Evolutionary conservation across 1,140 invertebrate genomes (phyloP), one percentile per base, ranked within the genome.

Genomic region (Drosophila tsacasi): DNA sequence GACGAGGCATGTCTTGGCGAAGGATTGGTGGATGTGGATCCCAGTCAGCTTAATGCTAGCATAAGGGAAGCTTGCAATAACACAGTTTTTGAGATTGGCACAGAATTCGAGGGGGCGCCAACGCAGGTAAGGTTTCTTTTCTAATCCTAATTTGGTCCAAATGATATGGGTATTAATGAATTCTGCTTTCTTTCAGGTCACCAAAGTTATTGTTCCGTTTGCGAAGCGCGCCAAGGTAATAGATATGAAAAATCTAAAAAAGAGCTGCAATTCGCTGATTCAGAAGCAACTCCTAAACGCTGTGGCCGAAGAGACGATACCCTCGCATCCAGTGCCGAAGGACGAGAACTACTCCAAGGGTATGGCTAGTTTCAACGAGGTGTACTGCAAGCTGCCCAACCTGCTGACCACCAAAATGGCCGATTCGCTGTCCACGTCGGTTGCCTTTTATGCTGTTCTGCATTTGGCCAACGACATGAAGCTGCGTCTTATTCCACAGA

Each of bases 391-490:
- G n/a, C 78, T 97, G 19, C 95, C 95, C 4, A 85, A 91, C 15
- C 80, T 94, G 25, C 71, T 97, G 17, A 93, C 94, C 2, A 91
- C 94, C 69, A 93, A 93, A 68, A 96, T 95, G 93, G 85, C 93
- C 2, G 94, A 95, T 54, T 95, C 96, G 68, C 91, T 97, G 35
- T 96, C 95, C 61, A 94, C 95, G n/a, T 95, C 96, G 1, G 94
- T 97, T 49, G 95, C 95, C 2, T 96, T 97, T 89, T 95, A 96
- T 57, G 96, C 96, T 8, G 91, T 97, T 10, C 93, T 97, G 2
- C 96, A 97, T 94, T 93, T 97, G 73, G 95, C 95, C 25, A 97
- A 97, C 93, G 96, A 97, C 90, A 95, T 95, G 60, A 84, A 89
- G 57, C 67, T 93, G 30, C 81, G 92, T 5, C 71, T 93, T 9